Conservation (phyloP, 2,888 invertebrate genomes). For the Arctia plantaginis region DNA sequence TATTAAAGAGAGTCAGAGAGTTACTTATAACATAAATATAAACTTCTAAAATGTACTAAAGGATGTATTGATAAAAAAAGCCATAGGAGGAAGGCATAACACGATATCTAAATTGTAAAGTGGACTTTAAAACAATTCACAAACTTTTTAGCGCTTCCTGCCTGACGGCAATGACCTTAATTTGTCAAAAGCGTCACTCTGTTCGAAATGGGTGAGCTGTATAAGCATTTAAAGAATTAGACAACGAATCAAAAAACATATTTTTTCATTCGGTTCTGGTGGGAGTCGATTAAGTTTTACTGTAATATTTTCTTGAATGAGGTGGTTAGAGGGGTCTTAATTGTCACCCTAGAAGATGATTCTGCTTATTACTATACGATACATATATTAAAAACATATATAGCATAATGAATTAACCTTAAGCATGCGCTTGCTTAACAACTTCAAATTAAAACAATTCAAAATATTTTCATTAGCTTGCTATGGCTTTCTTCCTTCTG, state of each 20-base stretch:
- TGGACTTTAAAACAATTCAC: conserved; percentile 71
- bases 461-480: too few relatives aligned
- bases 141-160: conserved; percentile 71
- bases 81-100: conserved; percentile 55
- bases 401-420: too few relatives aligned
- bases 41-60: conserved; percentile 4
- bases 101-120: conserved; percentile 74
- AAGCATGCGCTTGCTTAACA: background rate
- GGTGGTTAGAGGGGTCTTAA: background rate
- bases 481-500: background rate
- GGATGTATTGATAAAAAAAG: conserved; percentile 69
- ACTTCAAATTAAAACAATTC: background rate
- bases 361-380: background rate
- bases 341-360: background rate
- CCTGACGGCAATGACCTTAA: conserved; percentile 62
- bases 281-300: background rate
- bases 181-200: conserved; percentile 67
- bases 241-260: background rate
- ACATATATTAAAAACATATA: too few relatives aligned
- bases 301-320: background rate
- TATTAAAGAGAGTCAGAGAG: too few relatives aligned
- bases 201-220: conserved; percentile 35
- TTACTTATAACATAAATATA: background rate
- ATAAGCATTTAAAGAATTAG: conserved; percentile 19
- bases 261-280: background rate